Conservation (phyloP, 1,140 invertebrate species). For the Lamellibrachia luymesi region DNA sequence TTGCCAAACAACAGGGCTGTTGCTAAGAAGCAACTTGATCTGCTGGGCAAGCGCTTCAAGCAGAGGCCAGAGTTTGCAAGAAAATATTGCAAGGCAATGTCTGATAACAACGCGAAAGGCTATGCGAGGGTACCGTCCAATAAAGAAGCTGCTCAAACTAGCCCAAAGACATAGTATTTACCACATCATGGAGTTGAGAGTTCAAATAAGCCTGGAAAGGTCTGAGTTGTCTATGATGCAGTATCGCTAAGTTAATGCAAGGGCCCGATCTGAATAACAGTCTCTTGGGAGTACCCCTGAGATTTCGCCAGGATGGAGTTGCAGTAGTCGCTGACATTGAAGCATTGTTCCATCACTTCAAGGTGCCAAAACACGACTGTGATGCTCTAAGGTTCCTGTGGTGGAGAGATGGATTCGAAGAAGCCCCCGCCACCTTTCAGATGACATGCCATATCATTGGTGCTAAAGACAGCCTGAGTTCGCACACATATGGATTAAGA, state of each 20-base stretch:
- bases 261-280: constrained; percentile 49
- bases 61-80: too few species aligned
- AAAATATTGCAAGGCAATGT: neutral
- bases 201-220: neutral
- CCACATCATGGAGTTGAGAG: neutral
- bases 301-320: constrained; percentile 28
- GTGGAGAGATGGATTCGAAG: constrained; percentile 26
- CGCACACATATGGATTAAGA: neutral
- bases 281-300: constrained; percentile 28
- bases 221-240: neutral
- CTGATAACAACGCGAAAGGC: neutral
- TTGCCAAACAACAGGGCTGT: too few species aligned
- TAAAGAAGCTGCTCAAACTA: neutral
- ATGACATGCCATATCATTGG: constrained; percentile 7
- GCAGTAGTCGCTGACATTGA: constrained; percentile 28
- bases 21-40: too few species aligned
- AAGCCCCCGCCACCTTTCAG: neutral
- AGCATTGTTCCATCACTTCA: constrained; percentile 20
- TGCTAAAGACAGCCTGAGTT: neutral
- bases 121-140: neutral
- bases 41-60: too few species aligned
- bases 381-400: constrained; percentile 31
- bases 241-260: constrained; percentile 15
- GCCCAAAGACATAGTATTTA: constrained; percentile 1
- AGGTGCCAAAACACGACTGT: constrained; percentile 13